Evolutionary conservation across 30 jellyfish, hydroid and myxozoan genomes (phyloP).

Genomic region (Cassiopea xamachana): DNA sequence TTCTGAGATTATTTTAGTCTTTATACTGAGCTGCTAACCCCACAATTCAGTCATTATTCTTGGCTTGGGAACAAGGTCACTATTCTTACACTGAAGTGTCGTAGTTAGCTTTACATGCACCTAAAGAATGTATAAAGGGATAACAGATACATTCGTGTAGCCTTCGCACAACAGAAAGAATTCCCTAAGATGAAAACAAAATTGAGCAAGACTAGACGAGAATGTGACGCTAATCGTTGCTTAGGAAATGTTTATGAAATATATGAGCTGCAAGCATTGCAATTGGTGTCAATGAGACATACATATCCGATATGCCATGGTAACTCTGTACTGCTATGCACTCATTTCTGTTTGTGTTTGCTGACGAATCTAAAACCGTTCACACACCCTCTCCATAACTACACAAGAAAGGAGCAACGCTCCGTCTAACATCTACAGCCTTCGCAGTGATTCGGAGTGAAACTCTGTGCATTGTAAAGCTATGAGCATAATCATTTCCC

Average conservation of each 20-base stretch:
- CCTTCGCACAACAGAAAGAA: no score
- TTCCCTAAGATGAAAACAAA: no score
- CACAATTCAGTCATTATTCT: slow-evolving; percentile 11
- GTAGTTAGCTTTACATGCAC: neutral
- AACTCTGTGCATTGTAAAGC: no score
- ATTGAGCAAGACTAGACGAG: neutral
- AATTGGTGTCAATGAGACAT: neutral
- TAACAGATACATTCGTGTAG: neutral
- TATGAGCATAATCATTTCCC: no score
- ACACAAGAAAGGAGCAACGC: neutral
- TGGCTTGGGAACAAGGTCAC: slow-evolving; percentile 30
- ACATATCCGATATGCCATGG: neutral
- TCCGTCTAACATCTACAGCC: no score
- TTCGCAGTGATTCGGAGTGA: no score
- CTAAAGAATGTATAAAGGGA: neutral
- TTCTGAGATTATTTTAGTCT: neutral
- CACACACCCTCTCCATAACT: neutral
- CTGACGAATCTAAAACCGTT: neutral
- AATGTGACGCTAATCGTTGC: neutral
- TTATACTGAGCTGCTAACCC: neutral
- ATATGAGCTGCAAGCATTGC: neutral
- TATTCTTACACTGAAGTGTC: neutral
- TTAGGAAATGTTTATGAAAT: neutral
- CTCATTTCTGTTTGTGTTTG: neutral
- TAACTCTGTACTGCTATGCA: neutral